Evolutionary conservation across 2,113 vertebrate genomes (phyloP).

Genomic region (Tringa solitaria): DNA sequence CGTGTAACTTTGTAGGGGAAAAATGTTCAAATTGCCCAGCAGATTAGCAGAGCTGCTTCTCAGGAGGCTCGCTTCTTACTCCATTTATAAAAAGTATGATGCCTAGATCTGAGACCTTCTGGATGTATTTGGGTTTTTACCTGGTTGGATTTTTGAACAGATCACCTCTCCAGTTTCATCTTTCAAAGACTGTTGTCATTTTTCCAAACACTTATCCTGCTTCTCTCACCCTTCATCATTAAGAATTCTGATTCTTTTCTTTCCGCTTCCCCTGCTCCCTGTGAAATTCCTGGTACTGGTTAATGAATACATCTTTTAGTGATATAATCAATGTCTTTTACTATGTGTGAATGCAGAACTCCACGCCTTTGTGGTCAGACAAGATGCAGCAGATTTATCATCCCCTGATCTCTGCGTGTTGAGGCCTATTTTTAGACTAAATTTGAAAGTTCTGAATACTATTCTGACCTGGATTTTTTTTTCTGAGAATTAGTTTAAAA

Average conservation of each 20-base stretch:
- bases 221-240: not conserved
- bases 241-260: not conserved
- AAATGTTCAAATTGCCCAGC: not conserved
- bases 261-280: not conserved
- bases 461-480: not conserved
- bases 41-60: not conserved
- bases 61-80: not conserved
- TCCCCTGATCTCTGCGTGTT: not conserved
- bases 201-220: not conserved
- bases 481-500: not conserved
- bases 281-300: not conserved
- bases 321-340: not conserved
- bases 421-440: not conserved
- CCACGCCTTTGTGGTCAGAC: not conserved
- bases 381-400: not conserved
- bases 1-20: not conserved
- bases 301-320: not conserved
- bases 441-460: not conserved
- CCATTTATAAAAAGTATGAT: not conserved
- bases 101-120: not conserved
- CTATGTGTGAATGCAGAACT: not conserved
- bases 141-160: not conserved
- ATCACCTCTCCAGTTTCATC: not conserved
- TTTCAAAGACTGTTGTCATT: not conserved
- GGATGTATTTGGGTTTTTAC: not conserved